Evolutionary conservation across 1,140 invertebrate species (phyloP).

Genomic region (Sipha flava): DNA sequence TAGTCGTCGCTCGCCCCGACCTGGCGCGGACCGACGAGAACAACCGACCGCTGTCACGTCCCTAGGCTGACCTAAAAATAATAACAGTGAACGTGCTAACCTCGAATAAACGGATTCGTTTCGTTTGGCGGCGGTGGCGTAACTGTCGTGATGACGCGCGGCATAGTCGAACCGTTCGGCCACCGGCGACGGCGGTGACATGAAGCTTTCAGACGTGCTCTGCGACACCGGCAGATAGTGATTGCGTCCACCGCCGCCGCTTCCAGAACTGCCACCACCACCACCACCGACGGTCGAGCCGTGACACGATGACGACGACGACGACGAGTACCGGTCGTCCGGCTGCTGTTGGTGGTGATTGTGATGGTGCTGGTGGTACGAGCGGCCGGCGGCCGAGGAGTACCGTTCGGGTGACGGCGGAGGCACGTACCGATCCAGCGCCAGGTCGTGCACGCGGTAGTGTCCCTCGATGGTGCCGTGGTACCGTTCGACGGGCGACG

Average conservation of each 20-base stretch:
- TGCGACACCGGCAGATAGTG: constrained; percentile 17
- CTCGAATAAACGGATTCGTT: constrained; percentile 19
- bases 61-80: too few species aligned
- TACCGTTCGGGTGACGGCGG: constrained; percentile 26
- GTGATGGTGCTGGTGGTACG: neutral
- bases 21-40: too few species aligned
- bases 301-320: neutral
- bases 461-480: constrained; percentile 23
- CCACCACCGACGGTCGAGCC: neutral
- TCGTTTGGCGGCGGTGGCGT: neutral
- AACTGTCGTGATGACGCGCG: constrained; percentile 3
- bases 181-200: constrained; percentile 24
- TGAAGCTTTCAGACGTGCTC: constrained; percentile 23
- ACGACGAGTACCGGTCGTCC: neutral
- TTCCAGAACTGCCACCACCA: neutral
- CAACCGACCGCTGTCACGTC: too few species aligned
- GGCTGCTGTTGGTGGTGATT: neutral
- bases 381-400: neutral
- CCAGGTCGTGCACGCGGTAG: constrained; percentile 18
- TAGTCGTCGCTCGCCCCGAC: too few species aligned
- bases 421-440: constrained; percentile 16
- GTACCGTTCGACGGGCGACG: constrained; percentile 12
- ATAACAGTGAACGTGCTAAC: neutral
- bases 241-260: neutral
- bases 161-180: constrained; percentile 20